Evolutionary conservation across 2,113 vertebrate species (phyloP).

Genomic region (Phycodurus eques): DNA sequence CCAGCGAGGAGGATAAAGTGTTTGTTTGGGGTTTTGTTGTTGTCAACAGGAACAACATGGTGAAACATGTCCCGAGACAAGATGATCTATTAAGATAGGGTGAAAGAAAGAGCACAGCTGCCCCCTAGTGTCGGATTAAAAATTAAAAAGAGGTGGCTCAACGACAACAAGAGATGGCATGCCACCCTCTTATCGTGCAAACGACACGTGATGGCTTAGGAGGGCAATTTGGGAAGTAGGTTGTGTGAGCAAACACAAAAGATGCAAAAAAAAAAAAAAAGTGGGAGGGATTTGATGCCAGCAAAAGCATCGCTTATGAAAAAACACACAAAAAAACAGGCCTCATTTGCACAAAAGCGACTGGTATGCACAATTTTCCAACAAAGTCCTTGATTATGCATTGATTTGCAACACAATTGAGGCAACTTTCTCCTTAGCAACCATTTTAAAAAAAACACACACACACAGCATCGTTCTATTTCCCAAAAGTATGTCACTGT

Average conservation of each 20-base stretch:
- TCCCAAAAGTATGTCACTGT: neutral
- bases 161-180: conserved; percentile 3
- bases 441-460: neutral
- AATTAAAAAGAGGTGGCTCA: neutral
- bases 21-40: neutral
- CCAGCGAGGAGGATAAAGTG: neutral
- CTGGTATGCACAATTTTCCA: neutral
- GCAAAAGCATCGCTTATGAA: neutral
- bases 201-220: conserved; percentile 1
- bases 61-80: conserved; percentile 24
- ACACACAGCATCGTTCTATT: neutral
- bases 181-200: neutral
- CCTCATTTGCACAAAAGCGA: neutral
- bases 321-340: neutral
- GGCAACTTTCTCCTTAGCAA: neutral
- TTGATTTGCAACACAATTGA: neutral
- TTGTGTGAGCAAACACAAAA: conserved; percentile 5
- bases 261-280: neutral
- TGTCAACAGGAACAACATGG: neutral
- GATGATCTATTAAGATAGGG: neutral
- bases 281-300: neutral
- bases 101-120: conserved; percentile 55
- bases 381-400: neutral
- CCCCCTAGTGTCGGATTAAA: conserved; percentile 63
- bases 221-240: neutral